phyloP scores from a whole-genome alignment of 2,888 invertebrate genomes.

The Pollenia amentaria region DNA sequence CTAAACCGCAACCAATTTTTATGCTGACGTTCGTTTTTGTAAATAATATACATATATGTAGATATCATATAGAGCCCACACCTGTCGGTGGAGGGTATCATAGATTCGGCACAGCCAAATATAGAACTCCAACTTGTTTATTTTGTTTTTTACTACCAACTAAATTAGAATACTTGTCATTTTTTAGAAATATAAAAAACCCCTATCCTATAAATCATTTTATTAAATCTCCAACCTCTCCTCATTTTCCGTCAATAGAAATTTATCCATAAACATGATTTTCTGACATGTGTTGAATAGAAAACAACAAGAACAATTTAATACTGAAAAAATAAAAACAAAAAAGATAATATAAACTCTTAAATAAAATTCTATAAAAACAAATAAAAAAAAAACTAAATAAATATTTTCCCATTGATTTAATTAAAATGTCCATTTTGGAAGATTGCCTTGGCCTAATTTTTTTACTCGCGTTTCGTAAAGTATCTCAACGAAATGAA shows the following conservation, averaged over 20 bases:
- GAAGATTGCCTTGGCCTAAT: constrained; percentile 75
- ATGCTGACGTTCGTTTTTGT: no score
- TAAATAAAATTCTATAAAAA: constrained; percentile 22
- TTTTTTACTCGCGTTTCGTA: constrained; percentile 60
- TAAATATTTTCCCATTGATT: constrained; percentile 73
- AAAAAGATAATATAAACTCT: constrained; percentile 45
- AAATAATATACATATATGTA: no score
- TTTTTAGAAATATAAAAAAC: background rate
- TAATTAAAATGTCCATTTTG: constrained; percentile 75
- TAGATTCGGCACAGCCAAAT: no score
- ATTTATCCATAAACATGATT: constrained; percentile 71
- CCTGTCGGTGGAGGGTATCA: no score
- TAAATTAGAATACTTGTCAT: constrained; percentile 11
- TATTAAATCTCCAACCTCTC: constrained; percentile 58
- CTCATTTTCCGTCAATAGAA: constrained; percentile 73
- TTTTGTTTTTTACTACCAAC: background rate
- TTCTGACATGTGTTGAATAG: constrained; percentile 69
- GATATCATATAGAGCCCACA: no score
- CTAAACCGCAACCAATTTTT: no score
- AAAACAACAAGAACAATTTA: constrained; percentile 53
- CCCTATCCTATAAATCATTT: constrained; percentile 42
- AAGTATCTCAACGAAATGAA: constrained; percentile 39
- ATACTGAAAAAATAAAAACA: constrained; percentile 22
- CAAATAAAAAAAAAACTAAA: constrained; percentile 2
- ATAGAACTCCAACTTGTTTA: no score